These are phyloP conservation scores for Cuculus canorus DNA, from an alignment of 2,797 vertebrate genomes.

Conservation along the genomic window DNA sequence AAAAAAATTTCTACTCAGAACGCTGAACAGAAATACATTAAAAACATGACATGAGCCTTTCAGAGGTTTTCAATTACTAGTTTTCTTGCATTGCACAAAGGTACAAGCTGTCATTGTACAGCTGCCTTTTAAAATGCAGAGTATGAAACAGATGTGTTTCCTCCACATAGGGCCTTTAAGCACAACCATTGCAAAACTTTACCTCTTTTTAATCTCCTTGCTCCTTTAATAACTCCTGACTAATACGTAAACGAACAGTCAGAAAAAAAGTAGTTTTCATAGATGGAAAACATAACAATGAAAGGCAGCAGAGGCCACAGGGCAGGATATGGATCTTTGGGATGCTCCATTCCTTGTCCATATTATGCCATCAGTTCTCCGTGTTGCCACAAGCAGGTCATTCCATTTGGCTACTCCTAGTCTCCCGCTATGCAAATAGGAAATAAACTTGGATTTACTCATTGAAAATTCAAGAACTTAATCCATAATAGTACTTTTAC, in stretches of 20 bases:
- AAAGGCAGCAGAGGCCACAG: background rate
- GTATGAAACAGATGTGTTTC: conserved; percentile 20
- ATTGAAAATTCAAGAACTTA: background rate
- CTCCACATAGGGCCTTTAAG: background rate
- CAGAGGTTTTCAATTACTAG: conserved; percentile 61
- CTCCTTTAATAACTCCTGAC: background rate
- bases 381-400: background rate
- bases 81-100: conserved; percentile 48
- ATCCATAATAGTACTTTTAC: background rate
- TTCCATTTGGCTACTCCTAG: background rate
- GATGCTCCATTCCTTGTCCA: conserved; percentile 43
- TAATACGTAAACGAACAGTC: background rate
- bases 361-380: background rate
- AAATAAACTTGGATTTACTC: background rate
- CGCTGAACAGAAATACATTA: conserved; percentile 56
- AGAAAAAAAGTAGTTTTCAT: background rate
- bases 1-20: conserved; percentile 56
- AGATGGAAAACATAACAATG: background rate
- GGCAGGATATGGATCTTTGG: background rate
- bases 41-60: conserved; percentile 48
- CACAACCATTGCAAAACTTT: background rate
- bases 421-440: background rate
- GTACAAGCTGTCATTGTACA: conserved; percentile 44
- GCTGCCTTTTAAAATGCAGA: conserved; percentile 49
- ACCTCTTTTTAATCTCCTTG: background rate